Percentiles rank a stretch among this genome's conserved stretches.
phyloP scores from a whole-genome alignment of 2,888 invertebrate species.

The Acanthacorydalis orientalis region DNA sequence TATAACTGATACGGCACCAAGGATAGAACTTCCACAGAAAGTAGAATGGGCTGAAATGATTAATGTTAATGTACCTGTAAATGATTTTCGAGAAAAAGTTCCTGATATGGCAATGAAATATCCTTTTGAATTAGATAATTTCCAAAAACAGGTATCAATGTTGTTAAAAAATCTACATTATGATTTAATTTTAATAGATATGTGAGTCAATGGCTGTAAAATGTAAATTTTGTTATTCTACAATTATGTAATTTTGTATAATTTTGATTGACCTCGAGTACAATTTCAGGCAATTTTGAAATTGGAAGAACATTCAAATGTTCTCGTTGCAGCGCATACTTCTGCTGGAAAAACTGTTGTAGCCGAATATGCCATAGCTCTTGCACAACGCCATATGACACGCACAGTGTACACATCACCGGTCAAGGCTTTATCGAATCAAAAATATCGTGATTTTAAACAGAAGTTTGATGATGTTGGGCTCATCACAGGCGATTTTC shows the following conservation, averaged over 20 bases:
- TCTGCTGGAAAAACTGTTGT: conserved; percentile 99
- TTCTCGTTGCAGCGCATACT: conserved; percentile 98
- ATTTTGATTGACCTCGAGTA: neutral
- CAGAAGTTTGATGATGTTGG: conserved; percentile 85
- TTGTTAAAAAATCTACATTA: neutral
- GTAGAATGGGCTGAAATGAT: conserved; percentile 79
- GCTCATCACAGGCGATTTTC: conserved; percentile 86
- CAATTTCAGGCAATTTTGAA: conserved; percentile 63
- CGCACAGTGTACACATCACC: conserved; percentile 95
- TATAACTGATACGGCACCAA: conserved; percentile 37
- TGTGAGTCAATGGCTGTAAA: neutral
- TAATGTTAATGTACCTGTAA: conserved; percentile 64
- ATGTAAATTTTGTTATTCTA: neutral
- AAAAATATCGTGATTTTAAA: conserved; percentile 96
- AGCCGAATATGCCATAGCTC: conserved; percentile 96
- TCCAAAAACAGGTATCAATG: conserved; percentile 80
- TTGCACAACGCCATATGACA: conserved; percentile 83
- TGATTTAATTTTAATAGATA: neutral
- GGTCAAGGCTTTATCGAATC: conserved; percentile 97
- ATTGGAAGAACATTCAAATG: conserved; percentile 83
- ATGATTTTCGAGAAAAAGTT: conserved; percentile 62
- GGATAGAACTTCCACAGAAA: conserved; percentile 27
- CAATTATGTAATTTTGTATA: neutral
- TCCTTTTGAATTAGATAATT: conserved; percentile 87
- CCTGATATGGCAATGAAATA: conserved; percentile 72